These are phyloP conservation scores for Anneissia japonica DNA, from an alignment of 35 echinoderm and acorn worm genomes.

Conservation along the genomic window DNA sequence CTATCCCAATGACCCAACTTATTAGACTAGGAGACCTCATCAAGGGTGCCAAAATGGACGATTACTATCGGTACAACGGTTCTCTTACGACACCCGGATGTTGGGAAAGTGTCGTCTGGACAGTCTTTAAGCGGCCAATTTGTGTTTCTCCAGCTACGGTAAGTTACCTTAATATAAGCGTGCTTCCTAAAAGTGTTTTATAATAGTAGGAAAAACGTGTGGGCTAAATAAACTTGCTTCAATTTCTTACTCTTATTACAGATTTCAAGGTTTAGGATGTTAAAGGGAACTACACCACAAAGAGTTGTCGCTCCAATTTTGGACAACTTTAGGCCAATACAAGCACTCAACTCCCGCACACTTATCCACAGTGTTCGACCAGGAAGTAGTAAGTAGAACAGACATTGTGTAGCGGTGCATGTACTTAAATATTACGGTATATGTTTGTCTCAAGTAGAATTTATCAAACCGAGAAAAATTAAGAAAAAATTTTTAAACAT, in stretches of 20 bases:
- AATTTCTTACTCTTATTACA: neutral
- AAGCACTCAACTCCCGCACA: neutral
- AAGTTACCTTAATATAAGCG: neutral
- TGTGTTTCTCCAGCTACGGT: neutral
- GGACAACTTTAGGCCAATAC: neutral
- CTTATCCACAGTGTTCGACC: neutral
- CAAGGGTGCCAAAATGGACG: neutral
- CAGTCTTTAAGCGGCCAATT: neutral
- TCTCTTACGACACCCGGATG: conserved; percentile 21
- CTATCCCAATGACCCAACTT: neutral
- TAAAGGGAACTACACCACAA: neutral
- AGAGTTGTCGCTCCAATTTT: neutral
- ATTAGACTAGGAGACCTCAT: neutral
- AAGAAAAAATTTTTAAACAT: too few relatives aligned
- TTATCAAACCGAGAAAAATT: too few relatives aligned
- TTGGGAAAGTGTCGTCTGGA: conserved; percentile 13
- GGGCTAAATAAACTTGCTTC: too few relatives aligned
- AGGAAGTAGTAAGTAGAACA: neutral
- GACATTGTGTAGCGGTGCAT: too few relatives aligned
- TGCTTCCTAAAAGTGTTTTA: neutral
- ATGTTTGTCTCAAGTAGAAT: too few relatives aligned
- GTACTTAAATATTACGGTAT: too few relatives aligned
- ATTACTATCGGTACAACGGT: conserved; percentile 5
- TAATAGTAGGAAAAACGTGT: too few relatives aligned
- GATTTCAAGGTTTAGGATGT: neutral